Evolutionary conservation across 2,797 vertebrate species (phyloP).

Genomic region (Bradypodion pumilum): DNA sequence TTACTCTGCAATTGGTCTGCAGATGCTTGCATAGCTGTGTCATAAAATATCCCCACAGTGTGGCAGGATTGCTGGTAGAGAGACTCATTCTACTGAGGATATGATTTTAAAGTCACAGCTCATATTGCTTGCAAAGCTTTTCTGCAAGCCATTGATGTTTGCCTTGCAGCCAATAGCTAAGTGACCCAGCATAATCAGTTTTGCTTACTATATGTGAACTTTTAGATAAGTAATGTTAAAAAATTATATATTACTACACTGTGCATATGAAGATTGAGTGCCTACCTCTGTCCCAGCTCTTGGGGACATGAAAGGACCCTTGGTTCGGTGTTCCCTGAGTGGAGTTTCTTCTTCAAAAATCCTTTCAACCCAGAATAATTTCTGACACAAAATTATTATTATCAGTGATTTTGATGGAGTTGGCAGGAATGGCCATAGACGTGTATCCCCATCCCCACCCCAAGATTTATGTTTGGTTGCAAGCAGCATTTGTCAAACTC

Average conservation of each 20-base stretch:
- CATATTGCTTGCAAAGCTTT: constrained; percentile 25
- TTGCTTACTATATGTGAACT: constrained; percentile 41
- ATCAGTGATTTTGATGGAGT: constrained; percentile 21
- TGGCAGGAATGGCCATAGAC: not conserved
- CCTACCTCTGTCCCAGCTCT: too few species aligned
- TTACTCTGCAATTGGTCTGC: constrained; percentile 24
- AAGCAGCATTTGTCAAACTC: constrained; percentile 37
- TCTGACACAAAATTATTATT: too few species aligned
- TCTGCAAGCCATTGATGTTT: not conserved
- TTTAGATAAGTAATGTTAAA: constrained; percentile 41
- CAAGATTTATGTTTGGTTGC: constrained; percentile 38
- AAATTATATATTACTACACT: constrained; percentile 51
- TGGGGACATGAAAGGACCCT: too few species aligned
- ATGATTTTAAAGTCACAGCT: constrained; percentile 37
- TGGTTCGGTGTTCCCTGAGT: too few species aligned
- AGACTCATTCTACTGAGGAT: constrained; percentile 39
- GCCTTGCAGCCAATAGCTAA: constrained; percentile 48
- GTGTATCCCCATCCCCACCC: too few species aligned
- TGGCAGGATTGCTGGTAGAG: constrained; percentile 55
- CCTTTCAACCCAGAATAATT: too few species aligned
- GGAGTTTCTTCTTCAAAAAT: too few species aligned
- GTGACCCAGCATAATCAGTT: constrained; percentile 29
- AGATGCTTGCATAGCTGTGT: constrained; percentile 40
- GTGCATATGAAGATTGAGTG: not conserved
- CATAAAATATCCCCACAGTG: constrained; percentile 53